Conservation (phyloP, 2,888 invertebrate species). For the Caenorhabditis sp. region DNA sequence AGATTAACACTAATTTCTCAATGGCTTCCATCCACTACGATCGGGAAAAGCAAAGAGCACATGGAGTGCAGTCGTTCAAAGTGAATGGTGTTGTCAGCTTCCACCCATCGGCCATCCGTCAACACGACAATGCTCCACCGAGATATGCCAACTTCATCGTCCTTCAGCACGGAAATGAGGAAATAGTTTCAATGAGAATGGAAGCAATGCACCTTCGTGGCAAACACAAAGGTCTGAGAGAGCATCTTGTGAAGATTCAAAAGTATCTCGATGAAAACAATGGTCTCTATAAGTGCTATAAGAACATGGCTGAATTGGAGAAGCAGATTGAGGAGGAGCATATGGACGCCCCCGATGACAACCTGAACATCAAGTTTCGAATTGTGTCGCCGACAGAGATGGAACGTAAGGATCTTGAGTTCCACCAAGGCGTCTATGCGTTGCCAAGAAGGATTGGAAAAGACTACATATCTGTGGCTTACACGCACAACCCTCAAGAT, state of each 20-base stretch:
- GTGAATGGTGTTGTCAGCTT: background rate
- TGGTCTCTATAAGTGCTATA: background rate
- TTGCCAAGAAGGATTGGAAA: background rate
- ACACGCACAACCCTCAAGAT: background rate
- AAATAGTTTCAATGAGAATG: background rate
- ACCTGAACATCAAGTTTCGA: background rate
- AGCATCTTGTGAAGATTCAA: background rate
- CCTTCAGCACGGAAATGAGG: background rate
- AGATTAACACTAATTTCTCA: constrained; percentile 1
- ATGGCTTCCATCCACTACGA: background rate
- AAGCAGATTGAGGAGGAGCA: background rate
- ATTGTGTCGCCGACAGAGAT: background rate
- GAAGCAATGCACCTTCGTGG: background rate
- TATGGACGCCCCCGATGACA: background rate
- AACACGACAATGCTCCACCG: background rate
- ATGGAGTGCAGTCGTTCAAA: background rate
- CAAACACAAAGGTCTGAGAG: background rate
- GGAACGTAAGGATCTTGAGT: background rate
- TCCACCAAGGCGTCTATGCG: background rate
- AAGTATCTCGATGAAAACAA: background rate
- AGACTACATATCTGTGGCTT: background rate
- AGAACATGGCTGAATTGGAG: background rate
- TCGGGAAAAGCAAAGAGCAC: background rate
- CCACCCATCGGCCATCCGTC: background rate
- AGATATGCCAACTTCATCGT: constrained; percentile 4